These are phyloP conservation scores for Acronicta leporina DNA, from an alignment of 2,888 invertebrate genomes.

Conservation along the genomic window DNA sequence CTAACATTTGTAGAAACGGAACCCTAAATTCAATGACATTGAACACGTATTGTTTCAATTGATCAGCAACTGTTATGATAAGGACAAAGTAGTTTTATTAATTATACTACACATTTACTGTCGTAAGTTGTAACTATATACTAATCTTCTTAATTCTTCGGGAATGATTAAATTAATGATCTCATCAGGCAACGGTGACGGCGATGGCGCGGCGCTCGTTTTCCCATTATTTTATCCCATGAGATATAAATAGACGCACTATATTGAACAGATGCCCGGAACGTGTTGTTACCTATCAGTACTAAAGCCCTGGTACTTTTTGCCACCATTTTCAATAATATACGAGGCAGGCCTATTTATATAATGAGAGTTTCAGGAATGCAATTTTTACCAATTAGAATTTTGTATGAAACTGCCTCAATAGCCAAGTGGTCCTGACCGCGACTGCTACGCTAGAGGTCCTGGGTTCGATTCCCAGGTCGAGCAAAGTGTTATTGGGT, in stretches of 20 bases:
- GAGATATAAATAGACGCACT: conserved; percentile 46
- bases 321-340: neutral
- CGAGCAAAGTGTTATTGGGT: too few species aligned
- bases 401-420: too few species aligned
- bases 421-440: too few species aligned
- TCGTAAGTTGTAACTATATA: conserved; percentile 13
- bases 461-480: too few species aligned
- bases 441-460: too few species aligned
- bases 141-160: conserved; percentile 13
- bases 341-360: too few species aligned
- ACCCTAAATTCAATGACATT: conserved; percentile 33
- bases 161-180: conserved; percentile 33
- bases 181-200: conserved; percentile 15
- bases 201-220: conserved; percentile 1
- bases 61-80: conserved; percentile 32
- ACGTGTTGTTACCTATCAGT: conserved; percentile 6
- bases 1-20: conserved; percentile 9
- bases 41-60: conserved; percentile 53
- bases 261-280: conserved; percentile 13
- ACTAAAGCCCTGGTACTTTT: conserved; percentile 4
- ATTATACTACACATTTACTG: conserved; percentile 13
- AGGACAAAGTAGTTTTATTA: conserved; percentile 20
- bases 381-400: too few species aligned
- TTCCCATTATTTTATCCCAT: conserved; percentile 17
- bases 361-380: too few species aligned